These are phyloP conservation scores for Drosophila helvetica DNA, from an alignment of 2,888 invertebrate genomes.

Conservation along the genomic window DNA sequence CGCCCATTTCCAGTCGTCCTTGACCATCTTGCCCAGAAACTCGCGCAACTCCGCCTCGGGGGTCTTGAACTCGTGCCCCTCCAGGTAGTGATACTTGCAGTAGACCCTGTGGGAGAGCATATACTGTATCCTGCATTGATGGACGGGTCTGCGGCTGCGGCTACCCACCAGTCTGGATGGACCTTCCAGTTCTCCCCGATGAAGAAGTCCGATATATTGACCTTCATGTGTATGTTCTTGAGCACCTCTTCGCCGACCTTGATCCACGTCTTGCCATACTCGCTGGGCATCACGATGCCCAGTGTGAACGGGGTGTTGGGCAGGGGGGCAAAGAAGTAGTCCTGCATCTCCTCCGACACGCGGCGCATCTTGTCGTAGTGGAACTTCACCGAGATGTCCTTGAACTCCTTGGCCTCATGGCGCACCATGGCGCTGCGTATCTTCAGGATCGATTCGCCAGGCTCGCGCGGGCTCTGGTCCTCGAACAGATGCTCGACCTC, in stretches of 20 bases:
- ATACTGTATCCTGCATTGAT: neutral
- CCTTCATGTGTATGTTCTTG: conserved; percentile 87
- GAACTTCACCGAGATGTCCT: conserved; percentile 89
- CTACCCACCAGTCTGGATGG: conserved; percentile 91
- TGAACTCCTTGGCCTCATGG: conserved; percentile 87
- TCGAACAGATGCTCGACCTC: conserved; percentile 95
- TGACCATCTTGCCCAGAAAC: conserved; percentile 89
- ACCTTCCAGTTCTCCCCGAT: conserved; percentile 90
- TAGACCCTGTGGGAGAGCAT: conserved; percentile 87
- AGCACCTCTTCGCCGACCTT: conserved; percentile 91
- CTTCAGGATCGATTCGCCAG: conserved; percentile 86
- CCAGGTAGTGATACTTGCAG: conserved; percentile 93
- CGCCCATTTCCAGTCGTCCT: conserved; percentile 87
- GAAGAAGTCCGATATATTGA: conserved; percentile 90
- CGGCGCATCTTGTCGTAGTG: conserved; percentile 95
- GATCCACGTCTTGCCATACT: conserved; percentile 87
- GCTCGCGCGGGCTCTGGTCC: conserved; percentile 87
- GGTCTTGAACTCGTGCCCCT: conserved; percentile 89
- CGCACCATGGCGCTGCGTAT: conserved; percentile 89
- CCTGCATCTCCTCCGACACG: conserved; percentile 90
- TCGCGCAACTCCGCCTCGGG: conserved; percentile 90
- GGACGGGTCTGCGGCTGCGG: conserved; percentile 28
- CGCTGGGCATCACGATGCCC: conserved; percentile 92
- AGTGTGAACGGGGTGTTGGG: conserved; percentile 94
- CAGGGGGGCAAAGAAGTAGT: conserved; percentile 93